Percentiles rank a stretch among this genome's conserved stretches.
phyloP scores from a whole-genome alignment of 2,113 vertebrate genomes.

The Stegostoma tigrinum region DNA sequence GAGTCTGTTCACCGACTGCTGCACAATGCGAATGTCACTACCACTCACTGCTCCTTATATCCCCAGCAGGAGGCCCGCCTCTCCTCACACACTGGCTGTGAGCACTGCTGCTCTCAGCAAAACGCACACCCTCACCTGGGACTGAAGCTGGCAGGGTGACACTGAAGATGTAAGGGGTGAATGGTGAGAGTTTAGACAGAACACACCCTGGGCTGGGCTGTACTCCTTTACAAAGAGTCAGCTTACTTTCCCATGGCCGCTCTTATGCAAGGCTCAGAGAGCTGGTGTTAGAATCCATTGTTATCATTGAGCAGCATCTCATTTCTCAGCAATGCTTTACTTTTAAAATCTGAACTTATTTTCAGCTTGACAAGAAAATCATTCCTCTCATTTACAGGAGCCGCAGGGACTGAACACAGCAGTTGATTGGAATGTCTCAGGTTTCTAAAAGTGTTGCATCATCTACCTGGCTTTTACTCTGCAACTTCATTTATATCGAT shows the following conservation, averaged over 20 bases:
- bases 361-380: neutral
- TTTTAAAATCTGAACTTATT: neutral
- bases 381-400: too few relatives aligned
- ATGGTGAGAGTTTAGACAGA: too few relatives aligned
- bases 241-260: neutral
- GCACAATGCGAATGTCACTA: too few relatives aligned
- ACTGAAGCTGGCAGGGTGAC: neutral
- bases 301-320: neutral
- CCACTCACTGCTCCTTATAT: neutral
- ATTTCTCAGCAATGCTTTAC: neutral
- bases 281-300: neutral
- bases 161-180: neutral
- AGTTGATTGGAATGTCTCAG: too few relatives aligned
- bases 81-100: neutral
- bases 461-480: too few relatives aligned
- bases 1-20: too few relatives aligned
- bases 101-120: too few relatives aligned
- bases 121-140: neutral
- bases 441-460: too few relatives aligned
- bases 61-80: neutral
- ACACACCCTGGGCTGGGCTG: neutral
- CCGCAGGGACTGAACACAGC: too few relatives aligned
- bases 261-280: neutral
- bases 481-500: too few relatives aligned
- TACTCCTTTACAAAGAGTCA: neutral